phyloP scores from a whole-genome alignment of 2,888 invertebrate genomes.

The Epinotia demarniana region DNA sequence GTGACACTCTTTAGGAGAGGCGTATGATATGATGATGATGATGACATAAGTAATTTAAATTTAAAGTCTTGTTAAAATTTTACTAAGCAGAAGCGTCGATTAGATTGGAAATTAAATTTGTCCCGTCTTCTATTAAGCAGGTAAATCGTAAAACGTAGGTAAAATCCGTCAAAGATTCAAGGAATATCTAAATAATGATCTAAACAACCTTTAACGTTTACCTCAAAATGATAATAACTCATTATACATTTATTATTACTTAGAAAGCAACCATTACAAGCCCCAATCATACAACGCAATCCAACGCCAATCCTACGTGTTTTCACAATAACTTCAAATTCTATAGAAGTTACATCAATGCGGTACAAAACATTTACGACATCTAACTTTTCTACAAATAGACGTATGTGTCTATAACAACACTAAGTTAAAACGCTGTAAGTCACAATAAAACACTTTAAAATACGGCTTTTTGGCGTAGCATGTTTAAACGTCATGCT shows the following conservation, averaged over 20 bases:
- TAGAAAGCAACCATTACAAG: constrained; percentile 5
- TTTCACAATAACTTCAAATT: constrained; percentile 37
- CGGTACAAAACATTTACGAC: constrained; percentile 32
- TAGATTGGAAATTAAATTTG: too few species aligned
- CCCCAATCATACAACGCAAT: constrained; percentile 17
- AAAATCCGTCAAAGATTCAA: too few species aligned
- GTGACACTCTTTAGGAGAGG: too few species aligned
- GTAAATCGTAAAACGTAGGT: too few species aligned
- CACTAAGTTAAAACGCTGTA: background rate
- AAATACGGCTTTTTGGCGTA: background rate
- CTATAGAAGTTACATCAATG: constrained; percentile 38
- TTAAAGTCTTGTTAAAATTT: too few species aligned
- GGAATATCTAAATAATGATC: too few species aligned
- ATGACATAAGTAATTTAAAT: too few species aligned
- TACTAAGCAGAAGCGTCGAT: too few species aligned
- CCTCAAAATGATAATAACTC: constrained; percentile 3
- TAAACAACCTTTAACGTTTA: background rate
- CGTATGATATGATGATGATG: too few species aligned
- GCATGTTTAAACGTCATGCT: background rate
- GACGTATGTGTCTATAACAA: background rate
- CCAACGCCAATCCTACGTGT: constrained; percentile 18
- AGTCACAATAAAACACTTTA: background rate
- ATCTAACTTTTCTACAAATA: constrained; percentile 23
- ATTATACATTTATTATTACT: constrained; percentile 9
- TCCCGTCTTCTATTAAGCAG: too few species aligned